A percentile compares a stretch with the other conserved stretches of the same genome.
Conservation (phyloP, 2,113 vertebrate species). For the Dicrurus megarhynchus region DNA sequence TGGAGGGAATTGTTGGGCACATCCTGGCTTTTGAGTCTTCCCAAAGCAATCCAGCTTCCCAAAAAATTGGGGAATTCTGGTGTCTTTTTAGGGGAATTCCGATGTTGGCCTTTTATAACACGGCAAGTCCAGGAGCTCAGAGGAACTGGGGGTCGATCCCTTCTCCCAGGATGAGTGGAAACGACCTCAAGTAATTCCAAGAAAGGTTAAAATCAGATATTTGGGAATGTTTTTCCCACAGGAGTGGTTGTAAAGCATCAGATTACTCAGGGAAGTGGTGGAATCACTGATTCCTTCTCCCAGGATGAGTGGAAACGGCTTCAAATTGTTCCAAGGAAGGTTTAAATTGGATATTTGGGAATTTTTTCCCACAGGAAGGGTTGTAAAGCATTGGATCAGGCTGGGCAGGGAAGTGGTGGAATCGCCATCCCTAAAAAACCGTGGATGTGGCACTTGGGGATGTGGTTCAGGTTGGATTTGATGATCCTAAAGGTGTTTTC, state of each 20-base stretch:
- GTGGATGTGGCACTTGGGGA: background rate
- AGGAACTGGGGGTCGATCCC: background rate
- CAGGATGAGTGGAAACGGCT: background rate
- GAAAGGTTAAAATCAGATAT: background rate
- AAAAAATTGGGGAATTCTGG: background rate
- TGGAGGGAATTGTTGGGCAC: background rate
- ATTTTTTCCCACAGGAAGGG: background rate
- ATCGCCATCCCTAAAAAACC: background rate
- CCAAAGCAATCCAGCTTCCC: background rate
- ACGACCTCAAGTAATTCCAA: background rate
- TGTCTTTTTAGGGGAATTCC: background rate
- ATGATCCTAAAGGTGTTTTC: background rate
- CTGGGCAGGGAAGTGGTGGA: background rate
- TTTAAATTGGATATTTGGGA: background rate
- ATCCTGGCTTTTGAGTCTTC: background rate
- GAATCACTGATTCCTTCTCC: background rate
- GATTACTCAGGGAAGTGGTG: too few species aligned
- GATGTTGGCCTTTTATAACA: accelerated
- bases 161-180: background rate
- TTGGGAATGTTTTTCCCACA: background rate
- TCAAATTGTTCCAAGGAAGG: background rate
- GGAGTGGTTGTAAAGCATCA: too few species aligned
- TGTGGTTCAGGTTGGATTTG: background rate
- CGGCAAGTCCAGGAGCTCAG: background rate
- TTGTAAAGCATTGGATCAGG: background rate